phyloP scores from a whole-genome alignment of 1,140 invertebrate species.

The Asbolus verrucosus region DNA sequence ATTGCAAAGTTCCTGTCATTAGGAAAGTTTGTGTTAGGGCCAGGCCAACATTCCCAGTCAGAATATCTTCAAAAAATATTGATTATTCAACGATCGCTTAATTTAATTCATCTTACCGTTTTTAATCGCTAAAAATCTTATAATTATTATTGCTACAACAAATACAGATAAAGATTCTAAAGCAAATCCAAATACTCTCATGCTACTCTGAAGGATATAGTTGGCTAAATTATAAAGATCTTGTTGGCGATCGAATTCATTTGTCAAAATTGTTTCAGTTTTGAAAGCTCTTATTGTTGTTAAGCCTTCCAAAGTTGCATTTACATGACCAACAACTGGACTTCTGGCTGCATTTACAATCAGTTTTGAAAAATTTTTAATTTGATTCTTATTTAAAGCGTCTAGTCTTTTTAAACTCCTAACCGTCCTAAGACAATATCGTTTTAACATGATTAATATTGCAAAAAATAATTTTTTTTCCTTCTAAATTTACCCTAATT shows the following conservation, averaged over 20 bases:
- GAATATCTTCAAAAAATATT: slow-evolving; percentile 62
- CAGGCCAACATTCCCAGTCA: slow-evolving; percentile 71
- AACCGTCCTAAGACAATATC: slow-evolving; percentile 73
- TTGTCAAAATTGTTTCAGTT: slow-evolving; percentile 79
- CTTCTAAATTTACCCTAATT: too few relatives aligned
- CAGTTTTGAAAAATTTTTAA: slow-evolving; percentile 64
- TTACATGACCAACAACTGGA: slow-evolving; percentile 82
- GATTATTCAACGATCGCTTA: too few relatives aligned
- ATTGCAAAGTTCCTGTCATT: slow-evolving; percentile 73
- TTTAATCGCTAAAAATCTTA: slow-evolving; percentile 53
- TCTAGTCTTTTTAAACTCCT: slow-evolving; percentile 76
- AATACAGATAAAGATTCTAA: slow-evolving; percentile 80
- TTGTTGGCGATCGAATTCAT: slow-evolving; percentile 83
- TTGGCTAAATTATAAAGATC: slow-evolving; percentile 75
- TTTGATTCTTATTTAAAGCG: slow-evolving; percentile 77
- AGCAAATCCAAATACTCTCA: slow-evolving; percentile 77
- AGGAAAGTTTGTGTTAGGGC: slow-evolving; percentile 72
- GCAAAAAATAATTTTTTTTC: too few relatives aligned
- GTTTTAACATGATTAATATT: slow-evolving; percentile 69
- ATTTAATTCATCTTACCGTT: too few relatives aligned
- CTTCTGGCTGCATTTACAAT: slow-evolving; percentile 61
- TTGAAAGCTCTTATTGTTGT: slow-evolving; percentile 81
- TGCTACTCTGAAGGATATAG: slow-evolving; percentile 71
- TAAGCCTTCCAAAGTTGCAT: slow-evolving; percentile 59
- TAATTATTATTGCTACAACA: slow-evolving; percentile 75